Evolutionary conservation across 2,797 vertebrate genomes (phyloP).

Genomic region (Pristis pectinata): DNA sequence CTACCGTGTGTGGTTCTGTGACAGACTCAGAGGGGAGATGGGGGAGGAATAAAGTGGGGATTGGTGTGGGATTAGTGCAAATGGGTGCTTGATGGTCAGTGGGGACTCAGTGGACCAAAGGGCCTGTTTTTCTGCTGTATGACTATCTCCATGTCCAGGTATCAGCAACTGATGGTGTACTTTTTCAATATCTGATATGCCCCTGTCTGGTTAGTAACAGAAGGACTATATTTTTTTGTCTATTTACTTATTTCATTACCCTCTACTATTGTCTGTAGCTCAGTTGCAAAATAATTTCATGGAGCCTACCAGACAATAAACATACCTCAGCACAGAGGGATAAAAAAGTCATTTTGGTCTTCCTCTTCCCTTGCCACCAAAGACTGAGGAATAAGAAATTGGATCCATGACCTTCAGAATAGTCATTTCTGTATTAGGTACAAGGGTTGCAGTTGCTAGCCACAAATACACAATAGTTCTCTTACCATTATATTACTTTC

Average conservation of each 20-base stretch:
- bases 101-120: too few species aligned
- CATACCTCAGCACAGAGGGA: neutral
- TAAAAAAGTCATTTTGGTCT: neutral
- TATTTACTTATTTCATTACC: neutral
- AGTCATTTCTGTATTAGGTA: neutral
- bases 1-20: too few species aligned
- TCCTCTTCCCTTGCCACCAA: neutral
- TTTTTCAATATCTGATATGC: neutral
- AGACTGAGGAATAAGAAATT: neutral
- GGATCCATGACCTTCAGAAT: neutral
- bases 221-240: neutral
- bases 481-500: slow-evolving; percentile 95
- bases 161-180: too few species aligned
- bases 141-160: too few species aligned
- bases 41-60: too few species aligned
- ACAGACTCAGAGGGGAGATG: too few species aligned
- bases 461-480: neutral
- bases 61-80: too few species aligned
- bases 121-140: too few species aligned
- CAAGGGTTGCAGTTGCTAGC: neutral
- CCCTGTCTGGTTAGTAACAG: neutral
- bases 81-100: too few species aligned
- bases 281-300: neutral
- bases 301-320: neutral
- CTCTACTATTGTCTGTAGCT: neutral